Percentiles rank a stretch among this genome's conserved stretches.
Evolutionary conservation across 1,140 invertebrate species (phyloP).

Genomic region (Hormaphis cornu): DNA sequence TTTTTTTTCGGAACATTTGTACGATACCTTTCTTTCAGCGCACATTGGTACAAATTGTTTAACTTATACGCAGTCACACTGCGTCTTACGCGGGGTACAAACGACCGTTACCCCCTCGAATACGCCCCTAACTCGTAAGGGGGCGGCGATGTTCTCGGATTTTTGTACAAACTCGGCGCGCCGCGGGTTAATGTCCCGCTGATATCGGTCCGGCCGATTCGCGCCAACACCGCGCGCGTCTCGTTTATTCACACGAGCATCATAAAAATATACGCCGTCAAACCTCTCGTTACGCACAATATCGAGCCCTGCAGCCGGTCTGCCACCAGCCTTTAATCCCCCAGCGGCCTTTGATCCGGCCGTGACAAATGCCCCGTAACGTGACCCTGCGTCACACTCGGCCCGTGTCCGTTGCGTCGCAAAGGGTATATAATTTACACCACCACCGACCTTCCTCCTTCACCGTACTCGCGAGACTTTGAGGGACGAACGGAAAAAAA

Average conservation of each 20-base stretch:
- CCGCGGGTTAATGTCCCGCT: too few relatives aligned
- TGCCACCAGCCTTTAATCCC: slow-evolving; percentile 23
- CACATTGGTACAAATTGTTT: too few relatives aligned
- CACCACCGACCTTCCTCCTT: not conserved
- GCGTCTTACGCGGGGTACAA: too few relatives aligned
- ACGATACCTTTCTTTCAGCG: too few relatives aligned
- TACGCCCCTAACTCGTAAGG: too few relatives aligned
- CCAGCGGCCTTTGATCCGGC: slow-evolving; percentile 24
- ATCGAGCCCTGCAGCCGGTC: too few relatives aligned
- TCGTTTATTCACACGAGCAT: too few relatives aligned
- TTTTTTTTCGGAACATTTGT: too few relatives aligned
- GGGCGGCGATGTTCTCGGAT: not conserved
- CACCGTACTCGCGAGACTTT: not conserved
- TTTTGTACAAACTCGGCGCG: not conserved
- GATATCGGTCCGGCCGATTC: too few relatives aligned
- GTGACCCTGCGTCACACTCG: not conserved
- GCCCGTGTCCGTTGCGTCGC: not conserved
- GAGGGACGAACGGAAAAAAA: not conserved
- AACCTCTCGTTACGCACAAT: not conserved
- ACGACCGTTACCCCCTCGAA: too few relatives aligned
- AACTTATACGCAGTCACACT: too few relatives aligned
- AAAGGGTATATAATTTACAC: slow-evolving; percentile 3
- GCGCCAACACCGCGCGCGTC: not conserved
- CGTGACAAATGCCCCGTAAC: slow-evolving; percentile 27
- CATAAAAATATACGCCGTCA: too few relatives aligned